Evolutionary conservation across 2,113 vertebrate species (phyloP).

Genomic region (Corapipo altera): DNA sequence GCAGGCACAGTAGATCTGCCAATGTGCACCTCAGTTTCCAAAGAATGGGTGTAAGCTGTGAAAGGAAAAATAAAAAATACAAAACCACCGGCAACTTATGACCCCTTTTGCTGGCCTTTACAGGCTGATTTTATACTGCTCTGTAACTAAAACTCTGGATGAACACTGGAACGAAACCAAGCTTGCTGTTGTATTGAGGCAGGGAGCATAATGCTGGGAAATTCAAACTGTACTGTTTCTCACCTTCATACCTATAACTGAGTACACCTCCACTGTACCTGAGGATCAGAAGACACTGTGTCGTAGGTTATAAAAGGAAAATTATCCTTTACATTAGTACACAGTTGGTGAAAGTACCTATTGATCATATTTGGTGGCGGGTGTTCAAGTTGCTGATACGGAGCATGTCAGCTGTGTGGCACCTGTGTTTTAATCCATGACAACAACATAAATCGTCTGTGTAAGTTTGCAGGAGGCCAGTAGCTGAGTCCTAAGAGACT

Average conservation of each 20-base stretch:
- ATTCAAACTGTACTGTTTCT: neutral
- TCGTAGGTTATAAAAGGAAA: neutral
- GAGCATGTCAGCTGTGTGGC: neutral
- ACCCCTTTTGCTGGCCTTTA: neutral
- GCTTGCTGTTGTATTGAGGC: neutral
- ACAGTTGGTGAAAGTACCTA: neutral
- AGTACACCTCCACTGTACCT: neutral
- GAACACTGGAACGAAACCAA: neutral
- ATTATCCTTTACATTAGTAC: neutral
- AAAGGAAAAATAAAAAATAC: neutral
- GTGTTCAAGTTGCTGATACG: neutral
- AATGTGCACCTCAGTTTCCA: neutral
- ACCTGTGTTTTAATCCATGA: neutral
- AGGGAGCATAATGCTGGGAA: neutral
- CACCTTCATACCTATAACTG: neutral
- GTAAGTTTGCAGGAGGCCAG: neutral
- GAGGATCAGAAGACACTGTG: neutral
- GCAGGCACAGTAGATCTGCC: neutral
- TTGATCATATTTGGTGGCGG: neutral
- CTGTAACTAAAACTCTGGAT: neutral
- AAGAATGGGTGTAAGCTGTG: neutral
- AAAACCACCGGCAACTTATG: neutral
- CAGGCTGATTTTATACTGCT: neutral
- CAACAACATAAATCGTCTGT: neutral
- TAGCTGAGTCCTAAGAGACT: neutral